phyloP scores from a whole-genome alignment of 2,113 vertebrate genomes.

The Crotophaga sulcirostris region DNA sequence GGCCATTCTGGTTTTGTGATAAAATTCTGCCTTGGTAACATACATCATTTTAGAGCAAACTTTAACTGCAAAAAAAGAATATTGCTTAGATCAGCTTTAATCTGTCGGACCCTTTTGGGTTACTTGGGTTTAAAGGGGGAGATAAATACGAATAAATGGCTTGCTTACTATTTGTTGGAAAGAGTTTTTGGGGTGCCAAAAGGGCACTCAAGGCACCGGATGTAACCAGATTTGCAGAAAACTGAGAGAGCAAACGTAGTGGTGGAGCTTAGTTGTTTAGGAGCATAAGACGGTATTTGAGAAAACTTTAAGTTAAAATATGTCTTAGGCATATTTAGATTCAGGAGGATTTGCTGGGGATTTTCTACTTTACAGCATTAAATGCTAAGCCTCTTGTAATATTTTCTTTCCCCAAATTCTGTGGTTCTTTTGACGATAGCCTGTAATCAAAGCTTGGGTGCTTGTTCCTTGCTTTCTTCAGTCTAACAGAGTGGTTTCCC shows the following conservation, averaged over 20 bases:
- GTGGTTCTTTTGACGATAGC: neutral
- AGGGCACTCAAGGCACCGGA: neutral
- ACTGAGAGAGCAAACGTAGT: neutral
- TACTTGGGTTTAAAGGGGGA: neutral
- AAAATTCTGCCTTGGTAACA: fast-evolving
- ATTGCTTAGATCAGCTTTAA: neutral
- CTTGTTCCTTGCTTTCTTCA: neutral
- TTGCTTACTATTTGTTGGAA: neutral
- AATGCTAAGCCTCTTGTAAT: slow-evolving; percentile 26
- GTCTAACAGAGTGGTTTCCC: neutral
- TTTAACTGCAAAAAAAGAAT: neutral
- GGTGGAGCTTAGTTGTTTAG: neutral
- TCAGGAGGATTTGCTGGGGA: slow-evolving; percentile 39
- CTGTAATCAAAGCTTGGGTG: neutral
- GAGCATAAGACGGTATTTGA: neutral
- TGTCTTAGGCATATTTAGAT: slow-evolving; percentile 11
- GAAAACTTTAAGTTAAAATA: neutral
- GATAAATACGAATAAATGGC: neutral
- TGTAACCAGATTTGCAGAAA: neutral
- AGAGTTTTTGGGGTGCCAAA: neutral
- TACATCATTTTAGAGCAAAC: neutral
- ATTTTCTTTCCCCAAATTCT: neutral
- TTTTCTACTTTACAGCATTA: slow-evolving; percentile 54
- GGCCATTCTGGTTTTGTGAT: neutral
- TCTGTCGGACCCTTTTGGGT: neutral